Percentiles rank a stretch among this genome's conserved stretches.
Conservation (phyloP, 2,888 invertebrate genomes). For the Heliconius cydno region DNA sequence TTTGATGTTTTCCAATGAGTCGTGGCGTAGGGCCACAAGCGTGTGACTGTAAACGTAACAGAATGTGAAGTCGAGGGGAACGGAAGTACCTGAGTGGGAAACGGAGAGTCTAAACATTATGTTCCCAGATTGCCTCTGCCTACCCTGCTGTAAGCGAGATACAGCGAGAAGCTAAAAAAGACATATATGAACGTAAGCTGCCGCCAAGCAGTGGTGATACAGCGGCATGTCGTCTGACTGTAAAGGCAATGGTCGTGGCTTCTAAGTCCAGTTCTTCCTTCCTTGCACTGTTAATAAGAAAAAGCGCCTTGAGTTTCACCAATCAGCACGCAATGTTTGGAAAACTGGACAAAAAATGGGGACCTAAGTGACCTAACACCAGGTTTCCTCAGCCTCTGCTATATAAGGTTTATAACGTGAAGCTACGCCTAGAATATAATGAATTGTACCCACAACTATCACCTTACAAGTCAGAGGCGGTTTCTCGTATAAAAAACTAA, state of each 20-base stretch:
- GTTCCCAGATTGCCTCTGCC: too few relatives aligned
- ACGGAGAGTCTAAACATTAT: too few relatives aligned
- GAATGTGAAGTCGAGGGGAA: too few relatives aligned
- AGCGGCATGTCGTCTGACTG: not conserved
- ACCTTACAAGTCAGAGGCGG: not conserved
- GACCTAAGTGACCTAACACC: not conserved
- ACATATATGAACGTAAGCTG: too few relatives aligned
- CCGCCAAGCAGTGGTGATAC: not conserved
- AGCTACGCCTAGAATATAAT: too few relatives aligned
- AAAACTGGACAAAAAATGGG: not conserved
- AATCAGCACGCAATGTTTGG: not conserved
- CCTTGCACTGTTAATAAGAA: not conserved
- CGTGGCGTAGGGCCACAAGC: not conserved
- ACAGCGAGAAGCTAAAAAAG: too few relatives aligned
- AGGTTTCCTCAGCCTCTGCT: not conserved
- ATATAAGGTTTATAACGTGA: too few relatives aligned
- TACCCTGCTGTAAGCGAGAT: too few relatives aligned
- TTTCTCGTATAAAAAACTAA: not conserved
- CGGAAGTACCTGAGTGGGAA: too few relatives aligned
- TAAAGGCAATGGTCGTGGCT: not conserved
- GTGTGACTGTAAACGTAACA: not conserved
- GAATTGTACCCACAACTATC: not conserved
- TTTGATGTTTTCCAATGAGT: too few relatives aligned
- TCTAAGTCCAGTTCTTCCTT: not conserved
- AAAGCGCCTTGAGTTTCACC: not conserved